Conservation (phyloP, 2,888 invertebrate species). For the Blera fallax region DNA sequence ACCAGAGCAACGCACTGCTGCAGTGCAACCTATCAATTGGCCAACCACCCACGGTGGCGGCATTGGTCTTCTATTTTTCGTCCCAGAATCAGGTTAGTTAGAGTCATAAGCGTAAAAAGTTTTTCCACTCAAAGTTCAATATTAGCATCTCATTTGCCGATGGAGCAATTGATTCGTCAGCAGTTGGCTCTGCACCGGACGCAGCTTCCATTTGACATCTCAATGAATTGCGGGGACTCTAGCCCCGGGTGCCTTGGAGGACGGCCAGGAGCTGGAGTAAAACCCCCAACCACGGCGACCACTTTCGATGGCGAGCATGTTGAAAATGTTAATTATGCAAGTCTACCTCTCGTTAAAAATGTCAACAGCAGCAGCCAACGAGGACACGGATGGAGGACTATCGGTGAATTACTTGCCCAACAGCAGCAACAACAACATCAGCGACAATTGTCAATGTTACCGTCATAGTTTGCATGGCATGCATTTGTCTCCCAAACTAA, state of each 20-base stretch:
- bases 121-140: slow-evolving; percentile 54
- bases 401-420: slow-evolving; percentile 32
- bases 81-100: slow-evolving; percentile 49
- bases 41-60: slow-evolving; percentile 26
- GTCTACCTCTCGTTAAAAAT: slow-evolving; percentile 36
- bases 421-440: slow-evolving; percentile 35
- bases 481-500: slow-evolving; percentile 21
- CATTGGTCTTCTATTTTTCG: slow-evolving; percentile 52
- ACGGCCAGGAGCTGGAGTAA: neutral
- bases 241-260: neutral
- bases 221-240: slow-evolving; percentile 41
- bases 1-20: neutral
- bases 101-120: slow-evolving; percentile 27
- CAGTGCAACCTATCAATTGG: slow-evolving; percentile 24
- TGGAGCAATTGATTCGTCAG: slow-evolving; percentile 62
- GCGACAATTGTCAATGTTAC: slow-evolving; percentile 26
- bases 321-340: slow-evolving; percentile 59
- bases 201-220: slow-evolving; percentile 55
- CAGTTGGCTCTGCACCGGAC: slow-evolving; percentile 50
- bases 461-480: slow-evolving; percentile 18
- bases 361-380: slow-evolving; percentile 36
- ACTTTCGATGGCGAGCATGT: slow-evolving; percentile 14
- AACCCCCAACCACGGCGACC: neutral
- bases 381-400: slow-evolving; percentile 10
- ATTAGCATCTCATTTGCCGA: slow-evolving; percentile 65